A percentile compares a stretch with the other conserved stretches of the same genome.
Conservation (phyloP, 1,140 invertebrate genomes). For the Drosophila santomea region DNA sequence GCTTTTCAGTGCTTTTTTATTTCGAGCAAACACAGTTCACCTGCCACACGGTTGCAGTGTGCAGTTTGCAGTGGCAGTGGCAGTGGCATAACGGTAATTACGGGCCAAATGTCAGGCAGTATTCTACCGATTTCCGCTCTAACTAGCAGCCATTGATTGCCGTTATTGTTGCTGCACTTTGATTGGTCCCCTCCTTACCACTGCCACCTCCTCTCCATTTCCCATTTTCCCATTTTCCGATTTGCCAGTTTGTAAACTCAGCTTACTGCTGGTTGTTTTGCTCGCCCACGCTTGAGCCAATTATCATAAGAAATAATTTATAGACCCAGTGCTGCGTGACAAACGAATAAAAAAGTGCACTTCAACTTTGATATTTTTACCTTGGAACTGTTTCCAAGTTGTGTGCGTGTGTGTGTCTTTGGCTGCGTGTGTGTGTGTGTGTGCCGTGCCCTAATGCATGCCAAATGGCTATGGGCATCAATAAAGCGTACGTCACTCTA, state of each 20-base stretch:
- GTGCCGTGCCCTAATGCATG: constrained; percentile 69
- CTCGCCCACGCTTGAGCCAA: constrained; percentile 64
- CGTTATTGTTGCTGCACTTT: constrained; percentile 63
- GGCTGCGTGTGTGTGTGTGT: background rate
- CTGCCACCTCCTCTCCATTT: too few species aligned
- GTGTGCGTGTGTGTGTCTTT: constrained; percentile 3
- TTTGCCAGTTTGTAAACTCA: constrained; percentile 1
- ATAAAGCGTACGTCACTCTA: constrained; percentile 80
- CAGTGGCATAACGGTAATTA: constrained; percentile 70
- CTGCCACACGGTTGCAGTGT: constrained; percentile 32
- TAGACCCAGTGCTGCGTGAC: constrained; percentile 59
- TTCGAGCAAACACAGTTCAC: constrained; percentile 54
- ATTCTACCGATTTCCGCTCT: constrained; percentile 72
- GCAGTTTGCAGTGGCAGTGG: background rate
- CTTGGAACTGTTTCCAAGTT: constrained; percentile 56
- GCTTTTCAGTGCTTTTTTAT: constrained; percentile 13
- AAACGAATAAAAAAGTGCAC: constrained; percentile 65
- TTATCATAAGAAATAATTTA: constrained; percentile 81
- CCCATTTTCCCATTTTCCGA: background rate
- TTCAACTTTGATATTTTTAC: constrained; percentile 81
- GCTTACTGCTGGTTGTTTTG: constrained; percentile 42
- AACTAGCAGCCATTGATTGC: constrained; percentile 80
- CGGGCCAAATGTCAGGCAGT: constrained; percentile 65
- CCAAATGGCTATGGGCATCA: constrained; percentile 76
- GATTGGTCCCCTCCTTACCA: constrained; percentile 13